phyloP scores from a whole-genome alignment of 2,888 invertebrate genomes.

The Vesta saturnalis region DNA sequence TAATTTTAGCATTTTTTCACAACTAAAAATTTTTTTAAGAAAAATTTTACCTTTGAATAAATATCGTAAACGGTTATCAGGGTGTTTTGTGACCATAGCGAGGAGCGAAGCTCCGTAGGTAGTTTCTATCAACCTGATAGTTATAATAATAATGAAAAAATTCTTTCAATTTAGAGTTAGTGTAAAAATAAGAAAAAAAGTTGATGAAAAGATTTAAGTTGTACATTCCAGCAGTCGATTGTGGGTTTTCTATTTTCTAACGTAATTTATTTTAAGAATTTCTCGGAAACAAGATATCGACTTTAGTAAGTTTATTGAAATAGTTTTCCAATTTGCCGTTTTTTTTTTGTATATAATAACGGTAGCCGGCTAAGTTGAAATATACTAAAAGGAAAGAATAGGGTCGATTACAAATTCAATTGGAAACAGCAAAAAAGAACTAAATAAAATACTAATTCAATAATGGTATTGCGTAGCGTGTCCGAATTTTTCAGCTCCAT shows the following conservation, averaged over 20 bases:
- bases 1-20: no score
- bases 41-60: no score
- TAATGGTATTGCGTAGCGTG: slow-evolving; percentile 49
- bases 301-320: slow-evolving; percentile 42
- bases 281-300: slow-evolving; percentile 40
- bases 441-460: slow-evolving; percentile 52
- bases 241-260: slow-evolving; percentile 36
- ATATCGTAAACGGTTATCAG: no score
- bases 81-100: no score
- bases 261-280: slow-evolving; percentile 42
- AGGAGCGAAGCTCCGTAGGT: no score
- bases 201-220: slow-evolving; percentile 31
- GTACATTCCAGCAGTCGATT: slow-evolving; percentile 30
- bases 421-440: slow-evolving; percentile 41
- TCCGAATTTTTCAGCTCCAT: slow-evolving; percentile 44
- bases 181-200: slow-evolving; percentile 27
- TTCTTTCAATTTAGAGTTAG: slow-evolving; percentile 3
- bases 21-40: no score
- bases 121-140: no score
- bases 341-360: slow-evolving; percentile 36
- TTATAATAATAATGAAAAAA: not conserved
- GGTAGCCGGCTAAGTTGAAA: slow-evolving; percentile 38
- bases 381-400: slow-evolving; percentile 42
- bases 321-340: slow-evolving; percentile 43
- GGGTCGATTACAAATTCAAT: slow-evolving; percentile 49